Conservation (phyloP, 2,888 invertebrate species). For the Diadegma fenestrale region DNA sequence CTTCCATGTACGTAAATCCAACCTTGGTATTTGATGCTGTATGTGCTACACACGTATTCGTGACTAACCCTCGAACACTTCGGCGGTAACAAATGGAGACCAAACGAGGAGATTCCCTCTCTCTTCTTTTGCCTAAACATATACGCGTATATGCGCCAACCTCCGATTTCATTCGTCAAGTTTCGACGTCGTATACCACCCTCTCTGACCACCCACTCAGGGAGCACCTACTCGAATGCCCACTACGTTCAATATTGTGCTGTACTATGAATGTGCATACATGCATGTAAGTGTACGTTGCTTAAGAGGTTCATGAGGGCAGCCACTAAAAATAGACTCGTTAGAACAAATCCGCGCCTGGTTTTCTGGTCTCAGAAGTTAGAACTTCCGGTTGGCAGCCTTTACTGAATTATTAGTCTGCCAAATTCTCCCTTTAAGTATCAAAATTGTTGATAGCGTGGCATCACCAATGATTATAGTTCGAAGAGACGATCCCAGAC, state of each 20-base stretch:
- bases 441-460: too few species aligned
- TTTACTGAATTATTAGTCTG: too few species aligned
- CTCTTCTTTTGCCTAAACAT: slow-evolving; percentile 41
- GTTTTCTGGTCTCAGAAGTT: not conserved
- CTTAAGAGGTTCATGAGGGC: slow-evolving; percentile 52
- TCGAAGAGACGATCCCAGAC: not conserved
- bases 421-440: too few species aligned
- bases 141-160: slow-evolving; percentile 31
- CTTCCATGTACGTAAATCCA: slow-evolving; percentile 33
- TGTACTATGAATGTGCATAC: slow-evolving; percentile 21
- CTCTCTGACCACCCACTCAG: slow-evolving; percentile 71
- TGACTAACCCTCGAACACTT: slow-evolving; percentile 74
- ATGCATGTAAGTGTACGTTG: slow-evolving; percentile 19
- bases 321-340: slow-evolving; percentile 43
- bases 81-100: slow-evolving; percentile 77
- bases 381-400: too few species aligned
- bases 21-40: slow-evolving; percentile 32
- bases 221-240: slow-evolving; percentile 70
- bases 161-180: slow-evolving; percentile 55
- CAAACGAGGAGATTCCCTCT: slow-evolving; percentile 74
- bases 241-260: slow-evolving; percentile 68
- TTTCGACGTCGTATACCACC: slow-evolving; percentile 48
- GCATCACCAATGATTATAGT: not conserved
- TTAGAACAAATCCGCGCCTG: slow-evolving; percentile 19
- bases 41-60: slow-evolving; percentile 53